Conservation (phyloP, 2,797 vertebrate genomes). For the Myoxocephalus aenaeus region DNA sequence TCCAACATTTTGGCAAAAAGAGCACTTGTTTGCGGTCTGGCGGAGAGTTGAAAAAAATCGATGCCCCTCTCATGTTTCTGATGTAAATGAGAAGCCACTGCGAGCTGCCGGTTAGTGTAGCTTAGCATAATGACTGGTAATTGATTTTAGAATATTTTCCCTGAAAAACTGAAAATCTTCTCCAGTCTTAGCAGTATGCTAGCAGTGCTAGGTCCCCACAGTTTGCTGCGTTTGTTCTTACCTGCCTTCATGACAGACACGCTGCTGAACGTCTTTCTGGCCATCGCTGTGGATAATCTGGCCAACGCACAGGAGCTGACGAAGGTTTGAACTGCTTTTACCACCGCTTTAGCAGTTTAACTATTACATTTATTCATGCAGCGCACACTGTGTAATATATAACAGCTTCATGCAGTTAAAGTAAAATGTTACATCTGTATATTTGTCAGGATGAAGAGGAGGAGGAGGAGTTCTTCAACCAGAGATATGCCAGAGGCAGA, state of each 20-base stretch:
- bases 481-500: slow-evolving; percentile 90
- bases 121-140: background rate
- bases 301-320: slow-evolving; percentile 98
- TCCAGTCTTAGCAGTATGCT: background rate
- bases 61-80: background rate
- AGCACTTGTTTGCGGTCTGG: too few relatives aligned
- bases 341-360: background rate
- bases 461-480: slow-evolving; percentile 97
- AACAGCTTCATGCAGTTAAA: too few relatives aligned
- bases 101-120: background rate
- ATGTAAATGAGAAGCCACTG: background rate
- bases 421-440: slow-evolving; percentile 7
- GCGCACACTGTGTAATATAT: too few relatives aligned
- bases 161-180: background rate
- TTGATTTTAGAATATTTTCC: background rate
- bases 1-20: background rate
- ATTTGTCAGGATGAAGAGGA: slow-evolving; percentile 93
- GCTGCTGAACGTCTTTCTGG: slow-evolving; percentile 97
- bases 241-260: slow-evolving; percentile 88
- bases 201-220: background rate
- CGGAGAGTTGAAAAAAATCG: background rate
- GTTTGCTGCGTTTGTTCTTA: slow-evolving; percentile 59
- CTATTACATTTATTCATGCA: background rate
- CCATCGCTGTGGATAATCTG: slow-evolving; percentile 98
- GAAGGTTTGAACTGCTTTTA: slow-evolving; percentile 84